Evolutionary conservation across 2,888 invertebrate genomes (phyloP).

Genomic region (Aphidius colemani): DNA sequence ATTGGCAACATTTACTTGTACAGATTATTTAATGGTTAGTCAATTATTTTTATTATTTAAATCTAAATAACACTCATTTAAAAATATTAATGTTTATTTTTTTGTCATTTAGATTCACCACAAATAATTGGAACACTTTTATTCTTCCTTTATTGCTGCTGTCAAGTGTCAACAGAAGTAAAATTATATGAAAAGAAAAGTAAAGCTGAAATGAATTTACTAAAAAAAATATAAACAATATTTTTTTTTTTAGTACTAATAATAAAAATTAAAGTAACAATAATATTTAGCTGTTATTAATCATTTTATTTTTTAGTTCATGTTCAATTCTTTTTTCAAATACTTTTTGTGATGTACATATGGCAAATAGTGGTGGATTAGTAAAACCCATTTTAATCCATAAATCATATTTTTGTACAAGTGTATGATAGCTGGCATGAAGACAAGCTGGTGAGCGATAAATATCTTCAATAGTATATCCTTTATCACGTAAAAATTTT

Average conservation of each 20-base stretch:
- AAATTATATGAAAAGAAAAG: constrained; percentile 49
- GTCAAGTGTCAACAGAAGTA: constrained; percentile 64
- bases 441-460: not conserved
- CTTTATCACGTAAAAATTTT: constrained; percentile 5
- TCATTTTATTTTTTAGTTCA: not conserved
- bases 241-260: not conserved
- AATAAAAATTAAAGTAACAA: not conserved
- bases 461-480: constrained; percentile 30
- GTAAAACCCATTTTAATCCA: not conserved
- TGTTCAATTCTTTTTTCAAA: not conserved
- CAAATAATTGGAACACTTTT: constrained; percentile 52
- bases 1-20: constrained; percentile 75
- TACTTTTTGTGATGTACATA: not conserved
- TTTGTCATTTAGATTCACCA: constrained; percentile 50
- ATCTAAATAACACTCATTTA: constrained; percentile 16
- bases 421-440: not conserved
- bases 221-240: too few species aligned
- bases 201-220: not conserved
- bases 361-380: not conserved
- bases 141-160: constrained; percentile 64
- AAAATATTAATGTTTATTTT: constrained; percentile 27
- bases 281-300: not conserved
- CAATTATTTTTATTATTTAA: constrained; percentile 29
- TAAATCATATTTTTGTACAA: not conserved
- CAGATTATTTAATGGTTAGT: constrained; percentile 64